Evolutionary conservation across 2,888 invertebrate species (phyloP).

Genomic region (Dascillus cervinus): DNA sequence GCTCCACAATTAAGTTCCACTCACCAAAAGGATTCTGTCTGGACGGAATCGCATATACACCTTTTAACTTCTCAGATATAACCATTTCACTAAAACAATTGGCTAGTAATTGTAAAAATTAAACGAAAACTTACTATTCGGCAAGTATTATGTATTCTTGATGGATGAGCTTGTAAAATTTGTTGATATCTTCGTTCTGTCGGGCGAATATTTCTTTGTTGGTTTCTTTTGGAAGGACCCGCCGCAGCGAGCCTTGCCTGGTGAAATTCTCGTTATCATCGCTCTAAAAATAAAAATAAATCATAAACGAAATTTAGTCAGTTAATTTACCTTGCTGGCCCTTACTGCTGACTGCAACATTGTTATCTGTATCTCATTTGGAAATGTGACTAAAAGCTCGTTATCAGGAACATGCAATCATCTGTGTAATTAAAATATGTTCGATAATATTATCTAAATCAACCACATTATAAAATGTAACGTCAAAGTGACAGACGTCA

Average conservation of each 20-base stretch:
- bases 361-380: too few species aligned
- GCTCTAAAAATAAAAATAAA: constrained; percentile 12
- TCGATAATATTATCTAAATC: too few species aligned
- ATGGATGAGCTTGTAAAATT: constrained; percentile 67
- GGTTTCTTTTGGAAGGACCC: constrained; percentile 47
- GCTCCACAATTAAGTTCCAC: constrained; percentile 31
- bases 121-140: constrained; percentile 68
- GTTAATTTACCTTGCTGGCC: background rate
- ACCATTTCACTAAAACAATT: constrained; percentile 68
- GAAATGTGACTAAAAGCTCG: background rate
- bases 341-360: constrained; percentile 3
- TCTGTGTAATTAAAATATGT: constrained; percentile 4
- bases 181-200: constrained; percentile 49
- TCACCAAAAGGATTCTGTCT: constrained; percentile 73
- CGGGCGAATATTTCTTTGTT: constrained; percentile 54
- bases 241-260: constrained; percentile 50
- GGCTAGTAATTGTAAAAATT: constrained; percentile 9
- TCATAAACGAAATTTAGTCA: background rate
- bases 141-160: constrained; percentile 87
- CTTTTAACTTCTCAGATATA: constrained; percentile 76
- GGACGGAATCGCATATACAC: constrained; percentile 90
- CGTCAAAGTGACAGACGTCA: too few species aligned
- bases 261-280: constrained; percentile 35
- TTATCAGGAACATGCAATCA: constrained; percentile 11
- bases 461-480: too few species aligned